Evolutionary conservation across 2,113 vertebrate species (phyloP).

Genomic region (Clarias batrachus): DNA sequence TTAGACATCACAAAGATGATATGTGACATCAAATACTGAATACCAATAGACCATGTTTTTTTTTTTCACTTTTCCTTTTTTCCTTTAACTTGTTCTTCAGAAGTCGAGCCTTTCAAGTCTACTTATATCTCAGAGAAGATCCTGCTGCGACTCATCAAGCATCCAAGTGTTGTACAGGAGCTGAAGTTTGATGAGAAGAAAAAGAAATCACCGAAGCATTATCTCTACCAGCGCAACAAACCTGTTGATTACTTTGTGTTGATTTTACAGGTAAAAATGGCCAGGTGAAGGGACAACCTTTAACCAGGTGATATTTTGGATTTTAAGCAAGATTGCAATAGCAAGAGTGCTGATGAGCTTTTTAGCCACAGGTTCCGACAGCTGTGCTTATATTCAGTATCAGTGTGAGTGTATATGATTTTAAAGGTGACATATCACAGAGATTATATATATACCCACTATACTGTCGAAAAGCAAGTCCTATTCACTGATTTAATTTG

Average conservation of each 20-base stretch:
- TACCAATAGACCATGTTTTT: neutral
- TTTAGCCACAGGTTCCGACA: neutral
- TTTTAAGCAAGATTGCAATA: neutral
- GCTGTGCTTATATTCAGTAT: neutral
- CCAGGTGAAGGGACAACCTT: neutral
- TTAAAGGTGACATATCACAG: neutral
- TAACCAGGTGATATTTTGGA: neutral
- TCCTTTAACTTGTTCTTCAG: conserved; percentile 61
- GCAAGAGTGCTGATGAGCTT: neutral
- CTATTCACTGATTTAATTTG: neutral
- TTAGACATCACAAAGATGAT: neutral
- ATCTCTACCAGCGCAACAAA: conserved; percentile 89
- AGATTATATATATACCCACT: too few species aligned
- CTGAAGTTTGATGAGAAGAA: conserved; percentile 89
- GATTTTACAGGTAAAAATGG: conserved; percentile 83
- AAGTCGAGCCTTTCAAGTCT: conserved; percentile 91
- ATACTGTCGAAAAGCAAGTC: neutral
- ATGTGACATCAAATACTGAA: neutral
- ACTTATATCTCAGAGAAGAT: conserved; percentile 94
- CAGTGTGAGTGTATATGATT: neutral
- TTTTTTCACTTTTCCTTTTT: neutral
- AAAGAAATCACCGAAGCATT: conserved; percentile 85
- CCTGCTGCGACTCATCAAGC: conserved; percentile 89
- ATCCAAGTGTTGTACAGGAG: conserved; percentile 90
- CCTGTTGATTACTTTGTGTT: conserved; percentile 93